Conservation (phyloP, 2,113 vertebrate species). For the Myanophis thanlyinensis region DNA sequence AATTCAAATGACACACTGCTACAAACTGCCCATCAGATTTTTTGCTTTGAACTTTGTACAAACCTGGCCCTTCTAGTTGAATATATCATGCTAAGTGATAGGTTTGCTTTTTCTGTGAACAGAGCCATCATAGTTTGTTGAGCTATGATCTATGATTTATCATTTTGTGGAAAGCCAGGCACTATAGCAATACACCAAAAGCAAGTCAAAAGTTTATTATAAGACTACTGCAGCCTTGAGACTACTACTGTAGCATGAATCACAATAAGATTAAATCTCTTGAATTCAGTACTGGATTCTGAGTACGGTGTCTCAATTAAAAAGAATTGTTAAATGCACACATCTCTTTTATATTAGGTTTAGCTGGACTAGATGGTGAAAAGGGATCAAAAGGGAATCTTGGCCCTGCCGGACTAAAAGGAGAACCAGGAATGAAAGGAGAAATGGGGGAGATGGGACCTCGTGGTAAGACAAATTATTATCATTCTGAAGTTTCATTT, state of each 20-base stretch:
- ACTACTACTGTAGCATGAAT: background rate
- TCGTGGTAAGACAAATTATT: constrained; percentile 54
- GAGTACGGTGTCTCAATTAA: background rate
- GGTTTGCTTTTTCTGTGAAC: background rate
- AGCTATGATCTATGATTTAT: background rate
- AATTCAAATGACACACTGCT: background rate
- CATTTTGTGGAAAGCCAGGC: background rate
- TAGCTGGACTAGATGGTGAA: constrained; percentile 43
- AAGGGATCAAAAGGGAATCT: constrained; percentile 63
- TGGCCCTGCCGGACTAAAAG: constrained; percentile 54
- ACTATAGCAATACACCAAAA: background rate
- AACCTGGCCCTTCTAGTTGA: background rate
- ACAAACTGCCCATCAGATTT: background rate
- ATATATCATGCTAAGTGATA: background rate
- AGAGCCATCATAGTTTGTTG: background rate
- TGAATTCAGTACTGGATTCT: background rate
- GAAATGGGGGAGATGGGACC: constrained; percentile 54
- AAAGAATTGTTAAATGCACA: background rate
- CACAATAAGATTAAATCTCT: background rate
- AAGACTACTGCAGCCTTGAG: background rate
- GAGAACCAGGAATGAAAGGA: constrained; percentile 58
- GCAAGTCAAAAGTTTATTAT: background rate
- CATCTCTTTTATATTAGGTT: constrained; percentile 40
- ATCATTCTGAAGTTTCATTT: background rate
- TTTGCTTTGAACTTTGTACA: background rate